Base-by-base conservation (phyloP, 2,888 invertebrate species). In the Acrobeloides nanus region DNA sequence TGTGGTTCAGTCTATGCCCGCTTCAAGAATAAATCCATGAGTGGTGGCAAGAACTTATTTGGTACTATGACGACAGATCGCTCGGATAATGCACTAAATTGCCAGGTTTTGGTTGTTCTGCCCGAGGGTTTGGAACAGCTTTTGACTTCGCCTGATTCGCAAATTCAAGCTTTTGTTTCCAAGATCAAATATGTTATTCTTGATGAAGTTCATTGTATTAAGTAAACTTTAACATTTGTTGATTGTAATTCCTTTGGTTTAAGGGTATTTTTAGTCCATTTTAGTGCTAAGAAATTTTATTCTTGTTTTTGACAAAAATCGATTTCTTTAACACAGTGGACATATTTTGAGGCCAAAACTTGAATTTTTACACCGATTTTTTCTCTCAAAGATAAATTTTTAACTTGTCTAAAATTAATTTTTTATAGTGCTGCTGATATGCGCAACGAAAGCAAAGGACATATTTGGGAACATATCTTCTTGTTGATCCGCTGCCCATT, bases 1-100 rank as follows among this genome's bases (percentile, higher is more conserved):
- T 53, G 73, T 38, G 72, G 72, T 39, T 70, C 68, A 15, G 68
- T 74, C 40, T 72, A 74, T 56, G 72, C 67, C 38, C 73, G 75
- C 46, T 68, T 74, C 59, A 64, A 67, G 39, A 64, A 64, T 49
- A 68, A 64, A 54, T 48, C 66, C 20, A 64, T 74, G 57, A 55
- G 62, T 31, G 55, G 71, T 12, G 73, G 72, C 24, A 71, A 72
- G 51, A 67, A 71, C 51, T 61, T 75, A 5, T 75, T 74, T 51
- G 73, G 74, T 48, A 64, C 67, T 8, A 53, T 64, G 27, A 61
- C 61, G 20, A 59, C 52, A 39, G 67, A 66, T 23, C 69, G 60
- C 47, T 51, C 55, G n/a, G 59, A 59, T 35, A 68, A 65, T 40
- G 55, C 64, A 10, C 52, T 64, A 38, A 65, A 61, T 35, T 70